These are phyloP conservation scores for Naso thynnoides DNA, from an alignment of 2,797 vertebrate species.

Conservation along the genomic window DNA sequence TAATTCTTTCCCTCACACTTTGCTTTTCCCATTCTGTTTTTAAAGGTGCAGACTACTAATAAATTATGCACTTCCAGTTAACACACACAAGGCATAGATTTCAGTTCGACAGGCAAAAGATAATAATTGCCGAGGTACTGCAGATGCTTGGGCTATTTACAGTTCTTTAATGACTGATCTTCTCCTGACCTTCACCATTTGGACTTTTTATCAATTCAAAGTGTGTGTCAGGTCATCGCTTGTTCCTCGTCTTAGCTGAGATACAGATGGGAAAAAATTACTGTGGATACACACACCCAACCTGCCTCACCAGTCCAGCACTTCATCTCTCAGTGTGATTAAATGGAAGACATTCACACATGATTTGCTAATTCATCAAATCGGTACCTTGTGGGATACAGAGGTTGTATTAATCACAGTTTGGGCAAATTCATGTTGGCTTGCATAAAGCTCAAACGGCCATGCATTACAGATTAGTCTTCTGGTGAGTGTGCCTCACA, in stretches of 20 bases:
- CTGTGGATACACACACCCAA: conserved; percentile 62
- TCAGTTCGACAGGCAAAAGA: conserved; percentile 48
- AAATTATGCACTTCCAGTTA: conserved; percentile 41
- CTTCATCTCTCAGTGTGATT: conserved; percentile 80
- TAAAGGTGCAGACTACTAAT: conserved; percentile 35
- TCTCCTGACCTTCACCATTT: conserved; percentile 44
- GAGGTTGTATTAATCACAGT: conserved; percentile 79
- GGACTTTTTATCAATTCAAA: conserved; percentile 62
- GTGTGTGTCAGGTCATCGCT: conserved; percentile 63
- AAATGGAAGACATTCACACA: conserved; percentile 77
- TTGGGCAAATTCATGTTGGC: conserved; percentile 69
- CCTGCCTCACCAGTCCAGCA: conserved; percentile 59
- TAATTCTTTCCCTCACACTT: background rate
- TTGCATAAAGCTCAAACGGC: conserved; percentile 74
- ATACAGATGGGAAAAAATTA: conserved; percentile 74
- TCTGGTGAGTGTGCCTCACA: conserved; percentile 63
- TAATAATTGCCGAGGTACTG: conserved; percentile 38
- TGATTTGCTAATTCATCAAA: conserved; percentile 84
- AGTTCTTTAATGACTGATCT: conserved; percentile 18
- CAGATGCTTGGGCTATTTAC: conserved; percentile 42
- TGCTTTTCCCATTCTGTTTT: conserved; percentile 21
- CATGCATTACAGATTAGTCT: conserved; percentile 72
- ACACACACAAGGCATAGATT: conserved; percentile 29
- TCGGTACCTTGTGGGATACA: conserved; percentile 67
- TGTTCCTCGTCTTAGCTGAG: conserved; percentile 55